Percentiles rank a stretch among this genome's conserved stretches.
These are phyloP conservation scores for Steatocranus sp. DNA, from an alignment of 2,797 vertebrate species.

Conservation along the genomic window DNA sequence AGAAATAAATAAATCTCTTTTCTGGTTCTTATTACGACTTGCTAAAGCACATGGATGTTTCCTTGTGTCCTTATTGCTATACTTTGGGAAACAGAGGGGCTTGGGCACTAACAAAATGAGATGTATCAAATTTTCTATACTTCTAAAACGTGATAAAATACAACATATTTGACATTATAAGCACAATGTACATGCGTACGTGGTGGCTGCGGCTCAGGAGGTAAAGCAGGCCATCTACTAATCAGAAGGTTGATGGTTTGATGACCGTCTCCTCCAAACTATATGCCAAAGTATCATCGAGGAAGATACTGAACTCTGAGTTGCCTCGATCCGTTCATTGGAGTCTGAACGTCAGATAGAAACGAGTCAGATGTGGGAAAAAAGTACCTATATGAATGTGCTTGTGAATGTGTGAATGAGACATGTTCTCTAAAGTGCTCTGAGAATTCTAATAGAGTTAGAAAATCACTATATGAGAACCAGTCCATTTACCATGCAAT, in stretches of 20 bases:
- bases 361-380: not conserved
- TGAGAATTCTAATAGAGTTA: not conserved
- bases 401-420: not conserved
- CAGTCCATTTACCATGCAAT: not conserved
- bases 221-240: not conserved
- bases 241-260: not conserved
- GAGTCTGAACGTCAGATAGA: not conserved
- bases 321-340: not conserved
- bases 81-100: not conserved
- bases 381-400: not conserved
- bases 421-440: not conserved
- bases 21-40: not conserved
- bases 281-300: not conserved
- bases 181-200: not conserved
- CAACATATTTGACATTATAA: not conserved
- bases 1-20: not conserved
- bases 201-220: not conserved
- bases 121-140: not conserved
- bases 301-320: not conserved
- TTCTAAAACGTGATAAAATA: not conserved
- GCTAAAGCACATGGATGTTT: not conserved
- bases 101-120: not conserved
- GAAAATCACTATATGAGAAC: not conserved
- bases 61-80: not conserved
- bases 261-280: not conserved